Evolutionary conservation across 1,140 invertebrate genomes (phyloP).

Genomic region (Drosophila micromelanica): DNA sequence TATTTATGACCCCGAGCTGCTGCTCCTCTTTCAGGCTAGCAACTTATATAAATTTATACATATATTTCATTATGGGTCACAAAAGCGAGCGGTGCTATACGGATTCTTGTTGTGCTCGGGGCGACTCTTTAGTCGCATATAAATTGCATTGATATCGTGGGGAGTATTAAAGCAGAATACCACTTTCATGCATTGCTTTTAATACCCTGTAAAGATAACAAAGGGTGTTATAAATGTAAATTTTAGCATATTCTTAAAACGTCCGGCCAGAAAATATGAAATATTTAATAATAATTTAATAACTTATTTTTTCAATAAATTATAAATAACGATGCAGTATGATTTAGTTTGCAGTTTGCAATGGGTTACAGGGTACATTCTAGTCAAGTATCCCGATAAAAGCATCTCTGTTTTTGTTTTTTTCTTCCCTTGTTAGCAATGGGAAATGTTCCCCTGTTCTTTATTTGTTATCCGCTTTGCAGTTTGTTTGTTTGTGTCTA

Average conservation of each 20-base stretch:
- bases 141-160: conserved; percentile 31
- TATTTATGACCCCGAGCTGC: conserved; percentile 65
- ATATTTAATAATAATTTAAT: too few species aligned
- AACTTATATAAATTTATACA: conserved; percentile 47
- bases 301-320: too few species aligned
- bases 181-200: neutral
- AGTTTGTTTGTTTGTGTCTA: conserved; percentile 37
- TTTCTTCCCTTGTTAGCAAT: conserved; percentile 60
- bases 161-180: conserved; percentile 9
- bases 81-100: conserved; percentile 25
- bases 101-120: conserved; percentile 4
- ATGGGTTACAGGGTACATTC: neutral
- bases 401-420: neutral
- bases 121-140: conserved; percentile 26
- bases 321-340: too few species aligned
- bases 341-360: neutral
- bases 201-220: neutral
- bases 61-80: conserved; percentile 62
- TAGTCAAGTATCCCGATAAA: neutral
- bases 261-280: too few species aligned
- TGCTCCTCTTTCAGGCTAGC: conserved; percentile 9
- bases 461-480: conserved; percentile 43
- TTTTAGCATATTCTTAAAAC: neutral
- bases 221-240: neutral
- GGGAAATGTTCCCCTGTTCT: conserved; percentile 4